phyloP scores from a whole-genome alignment of 2,888 invertebrate genomes.

The Tanytarsus gracilentus region DNA sequence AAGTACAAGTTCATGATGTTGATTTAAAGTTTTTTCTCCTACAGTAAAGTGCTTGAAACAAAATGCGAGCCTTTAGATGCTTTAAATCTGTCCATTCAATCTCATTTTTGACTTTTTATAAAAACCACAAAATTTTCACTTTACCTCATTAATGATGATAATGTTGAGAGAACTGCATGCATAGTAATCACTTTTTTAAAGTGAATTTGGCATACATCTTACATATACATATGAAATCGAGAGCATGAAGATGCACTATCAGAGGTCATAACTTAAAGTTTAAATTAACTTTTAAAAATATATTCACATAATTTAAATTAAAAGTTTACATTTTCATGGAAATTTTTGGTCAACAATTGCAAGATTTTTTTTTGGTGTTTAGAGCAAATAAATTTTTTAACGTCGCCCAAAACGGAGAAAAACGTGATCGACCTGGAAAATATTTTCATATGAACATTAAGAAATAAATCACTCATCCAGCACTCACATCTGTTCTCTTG shows the following conservation, averaged over 20 bases:
- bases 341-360: neutral
- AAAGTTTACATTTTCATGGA: neutral
- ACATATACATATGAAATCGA: slow-evolving; percentile 9
- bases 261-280: slow-evolving; percentile 20
- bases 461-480: neutral
- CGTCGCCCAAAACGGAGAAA: slow-evolving; percentile 76
- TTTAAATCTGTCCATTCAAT: too few species aligned
- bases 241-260: slow-evolving; percentile 17
- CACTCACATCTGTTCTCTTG: slow-evolving; percentile 16
- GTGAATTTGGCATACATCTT: too few species aligned
- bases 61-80: too few species aligned
- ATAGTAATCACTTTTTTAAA: too few species aligned
- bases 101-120: neutral
- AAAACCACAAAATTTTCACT: slow-evolving; percentile 5
- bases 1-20: too few species aligned
- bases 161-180: too few species aligned
- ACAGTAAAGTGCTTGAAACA: too few species aligned
- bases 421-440: slow-evolving; percentile 59
- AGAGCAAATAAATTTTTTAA: slow-evolving; percentile 1
- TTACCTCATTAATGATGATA: too few species aligned
- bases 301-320: neutral
- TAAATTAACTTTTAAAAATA: neutral
- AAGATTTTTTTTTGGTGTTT: neutral
- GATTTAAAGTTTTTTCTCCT: too few species aligned
- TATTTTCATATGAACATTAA: neutral